Evolutionary conservation across 2,113 vertebrate species (phyloP).

Genomic region (Telmatochromis sp.): DNA sequence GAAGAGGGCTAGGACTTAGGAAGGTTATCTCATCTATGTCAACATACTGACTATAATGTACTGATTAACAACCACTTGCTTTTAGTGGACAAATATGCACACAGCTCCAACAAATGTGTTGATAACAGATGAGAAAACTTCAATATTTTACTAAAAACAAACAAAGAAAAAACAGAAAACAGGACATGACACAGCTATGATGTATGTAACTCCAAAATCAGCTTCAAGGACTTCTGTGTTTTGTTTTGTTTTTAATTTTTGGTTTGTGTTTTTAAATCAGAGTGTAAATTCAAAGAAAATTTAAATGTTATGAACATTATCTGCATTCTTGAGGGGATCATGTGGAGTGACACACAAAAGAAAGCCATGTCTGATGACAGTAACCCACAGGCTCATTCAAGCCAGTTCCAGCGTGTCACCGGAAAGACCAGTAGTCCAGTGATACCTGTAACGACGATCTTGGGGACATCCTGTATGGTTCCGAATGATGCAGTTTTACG

Average conservation of each 20-base stretch:
- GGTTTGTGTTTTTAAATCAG: background rate
- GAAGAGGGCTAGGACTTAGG: conserved; percentile 26
- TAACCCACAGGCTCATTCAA: conserved; percentile 21
- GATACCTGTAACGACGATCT: conserved; percentile 99
- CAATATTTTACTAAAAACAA: conserved; percentile 7
- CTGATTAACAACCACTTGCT: background rate
- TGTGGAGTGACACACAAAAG: conserved; percentile 82
- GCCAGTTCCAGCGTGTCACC: conserved; percentile 34
- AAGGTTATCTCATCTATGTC: conserved; percentile 29
- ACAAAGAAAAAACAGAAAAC: background rate
- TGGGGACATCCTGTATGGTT: conserved; percentile 99
- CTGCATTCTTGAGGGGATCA: background rate
- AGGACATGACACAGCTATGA: background rate
- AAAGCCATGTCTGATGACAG: background rate
- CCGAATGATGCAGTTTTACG: conserved; percentile 99
- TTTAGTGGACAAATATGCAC: background rate
- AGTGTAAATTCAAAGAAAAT: background rate
- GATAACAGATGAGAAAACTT: conserved; percentile 15
- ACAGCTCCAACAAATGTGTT: background rate
- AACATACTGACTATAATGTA: background rate
- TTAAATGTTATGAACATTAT: background rate
- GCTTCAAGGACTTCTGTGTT: background rate
- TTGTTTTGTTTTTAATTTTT: background rate
- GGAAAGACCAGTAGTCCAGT: conserved; percentile 52
- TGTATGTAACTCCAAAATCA: conserved; percentile 48